Conservation (phyloP, 2,888 invertebrate species). For the Habroteleia sp. region DNA sequence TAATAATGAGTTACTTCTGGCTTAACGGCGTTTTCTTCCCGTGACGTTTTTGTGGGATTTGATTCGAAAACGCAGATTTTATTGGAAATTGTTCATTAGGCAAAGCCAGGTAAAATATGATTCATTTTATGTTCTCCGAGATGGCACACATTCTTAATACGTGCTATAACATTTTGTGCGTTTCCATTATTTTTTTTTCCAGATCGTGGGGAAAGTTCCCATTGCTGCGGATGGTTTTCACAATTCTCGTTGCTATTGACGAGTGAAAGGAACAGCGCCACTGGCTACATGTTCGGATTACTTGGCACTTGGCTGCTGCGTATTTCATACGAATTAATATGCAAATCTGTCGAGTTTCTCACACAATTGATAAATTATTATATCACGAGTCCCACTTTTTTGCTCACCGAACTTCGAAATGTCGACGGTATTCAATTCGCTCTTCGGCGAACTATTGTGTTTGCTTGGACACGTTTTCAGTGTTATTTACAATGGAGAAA, state of each 20-base stretch:
- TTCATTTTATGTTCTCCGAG: too few relatives aligned
- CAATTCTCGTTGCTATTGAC: conserved; percentile 60
- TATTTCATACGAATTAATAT: conserved; percentile 42
- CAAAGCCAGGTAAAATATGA: too few relatives aligned
- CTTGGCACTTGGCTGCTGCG: conserved; percentile 24
- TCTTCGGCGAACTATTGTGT: too few relatives aligned
- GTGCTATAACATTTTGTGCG: conserved; percentile 1
- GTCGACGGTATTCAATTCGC: too few relatives aligned
- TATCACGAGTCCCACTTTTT: neutral
- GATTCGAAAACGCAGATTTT: too few relatives aligned
- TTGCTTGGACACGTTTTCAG: too few relatives aligned
- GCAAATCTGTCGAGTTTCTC: conserved; percentile 7
- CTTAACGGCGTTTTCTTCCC: too few relatives aligned
- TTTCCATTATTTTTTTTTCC: conserved; percentile 27
- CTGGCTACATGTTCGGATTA: conserved; percentile 25
- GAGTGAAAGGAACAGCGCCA: conserved; percentile 69
- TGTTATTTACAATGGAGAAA: too few relatives aligned
- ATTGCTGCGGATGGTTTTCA: conserved; percentile 44
- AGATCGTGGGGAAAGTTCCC: conserved; percentile 45
- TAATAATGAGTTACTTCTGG: too few relatives aligned
- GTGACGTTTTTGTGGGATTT: too few relatives aligned
- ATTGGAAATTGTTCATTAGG: too few relatives aligned
- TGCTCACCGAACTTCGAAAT: neutral
- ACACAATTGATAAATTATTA: neutral
- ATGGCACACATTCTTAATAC: neutral